Conservation (phyloP, 2,888 invertebrate genomes). For the Andricus quercusramuli region DNA sequence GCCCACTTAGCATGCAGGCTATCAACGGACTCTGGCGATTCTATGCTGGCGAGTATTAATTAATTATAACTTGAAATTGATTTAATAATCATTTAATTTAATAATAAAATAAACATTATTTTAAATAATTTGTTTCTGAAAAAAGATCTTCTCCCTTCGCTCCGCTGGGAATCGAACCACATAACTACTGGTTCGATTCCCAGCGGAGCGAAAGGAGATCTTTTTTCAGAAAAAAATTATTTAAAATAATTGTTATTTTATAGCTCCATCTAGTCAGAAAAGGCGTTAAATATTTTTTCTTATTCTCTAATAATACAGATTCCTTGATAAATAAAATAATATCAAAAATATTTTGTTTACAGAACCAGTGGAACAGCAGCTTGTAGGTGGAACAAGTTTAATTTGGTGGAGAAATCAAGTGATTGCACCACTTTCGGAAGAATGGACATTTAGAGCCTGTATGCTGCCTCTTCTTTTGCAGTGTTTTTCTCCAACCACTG, state of each 20-base stretch:
- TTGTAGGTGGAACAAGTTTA: conserved; percentile 83
- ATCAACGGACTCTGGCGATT: conserved; percentile 85
- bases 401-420: conserved; percentile 94
- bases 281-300: too few relatives aligned
- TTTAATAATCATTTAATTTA: not conserved
- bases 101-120: too few relatives aligned
- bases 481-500: conserved; percentile 86
- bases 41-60: conserved; percentile 82
- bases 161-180: too few relatives aligned
- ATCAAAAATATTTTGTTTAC: conserved; percentile 57
- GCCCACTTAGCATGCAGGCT: conserved; percentile 88
- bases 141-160: too few relatives aligned
- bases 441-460: conserved; percentile 96
- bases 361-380: conserved; percentile 82
- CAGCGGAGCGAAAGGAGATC: too few relatives aligned
- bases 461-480: conserved; percentile 95
- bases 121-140: too few relatives aligned
- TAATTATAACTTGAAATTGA: not conserved
- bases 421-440: conserved; percentile 96
- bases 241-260: too few relatives aligned
- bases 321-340: too few relatives aligned
- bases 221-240: too few relatives aligned
- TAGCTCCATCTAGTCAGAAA: too few relatives aligned
- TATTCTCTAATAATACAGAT: too few relatives aligned
- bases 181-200: too few relatives aligned